Percentiles rank a stretch among this genome's conserved stretches.
phyloP scores from a whole-genome alignment of 2,888 invertebrate genomes.

The Scaptomyza flava region DNA sequence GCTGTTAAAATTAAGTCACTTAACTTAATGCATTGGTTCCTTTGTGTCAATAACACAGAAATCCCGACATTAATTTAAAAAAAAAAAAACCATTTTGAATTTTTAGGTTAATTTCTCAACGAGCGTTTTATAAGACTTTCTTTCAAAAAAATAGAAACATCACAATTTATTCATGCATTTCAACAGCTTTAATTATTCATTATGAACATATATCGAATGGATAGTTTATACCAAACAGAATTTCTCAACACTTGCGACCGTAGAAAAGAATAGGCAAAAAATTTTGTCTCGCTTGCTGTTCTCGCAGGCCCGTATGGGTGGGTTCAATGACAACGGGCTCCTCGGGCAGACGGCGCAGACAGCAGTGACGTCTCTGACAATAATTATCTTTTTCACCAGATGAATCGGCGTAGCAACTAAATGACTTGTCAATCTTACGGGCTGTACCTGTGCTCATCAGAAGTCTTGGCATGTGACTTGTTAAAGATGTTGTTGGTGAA shows the following conservation, averaged over 20 bases:
- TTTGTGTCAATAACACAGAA: too few relatives aligned
- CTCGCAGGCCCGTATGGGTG: conserved; percentile 30
- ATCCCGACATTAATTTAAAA: too few relatives aligned
- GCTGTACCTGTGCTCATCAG: neutral
- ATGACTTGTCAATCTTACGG: neutral
- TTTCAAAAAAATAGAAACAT: too few relatives aligned
- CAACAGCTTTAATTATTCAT: neutral
- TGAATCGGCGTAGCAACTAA: conserved; percentile 1
- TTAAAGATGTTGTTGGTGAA: neutral
- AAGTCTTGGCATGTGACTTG: neutral
- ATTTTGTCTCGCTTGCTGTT: conserved; percentile 30
- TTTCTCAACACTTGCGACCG: conserved; percentile 15
- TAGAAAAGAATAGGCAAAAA: conserved; percentile 39
- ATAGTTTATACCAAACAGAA: too few relatives aligned
- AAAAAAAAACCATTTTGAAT: too few relatives aligned
- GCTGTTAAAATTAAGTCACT: too few relatives aligned
- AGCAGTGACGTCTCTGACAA: conserved; percentile 34
- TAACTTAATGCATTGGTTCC: too few relatives aligned
- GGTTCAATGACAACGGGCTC: conserved; percentile 40
- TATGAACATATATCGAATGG: neutral
- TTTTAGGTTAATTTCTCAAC: too few relatives aligned
- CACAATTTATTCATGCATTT: neutral
- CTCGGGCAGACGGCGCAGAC: conserved; percentile 36
- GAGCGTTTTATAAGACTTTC: too few relatives aligned
- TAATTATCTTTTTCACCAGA: neutral